A percentile compares a stretch with the other conserved stretches of the same genome.
These are phyloP conservation scores for Nematopogon swammerdamellus DNA, from an alignment of 2,888 invertebrate genomes.

Conservation along the genomic window DNA sequence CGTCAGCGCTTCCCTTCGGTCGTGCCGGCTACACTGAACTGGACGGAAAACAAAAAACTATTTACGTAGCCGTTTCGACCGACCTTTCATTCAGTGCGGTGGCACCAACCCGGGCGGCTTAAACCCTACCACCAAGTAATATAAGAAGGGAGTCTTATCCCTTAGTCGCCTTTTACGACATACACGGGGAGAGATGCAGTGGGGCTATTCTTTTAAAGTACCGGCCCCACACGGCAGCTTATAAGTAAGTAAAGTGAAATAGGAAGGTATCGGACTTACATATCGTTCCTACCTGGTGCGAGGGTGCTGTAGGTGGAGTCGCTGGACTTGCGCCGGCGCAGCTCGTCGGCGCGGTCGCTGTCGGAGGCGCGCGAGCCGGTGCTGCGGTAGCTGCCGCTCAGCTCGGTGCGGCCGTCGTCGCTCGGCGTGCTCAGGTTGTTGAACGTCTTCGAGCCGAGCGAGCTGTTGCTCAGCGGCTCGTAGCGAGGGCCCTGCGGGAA, in stretches of 20 bases:
- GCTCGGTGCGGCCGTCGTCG: constrained; percentile 22
- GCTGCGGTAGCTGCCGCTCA: constrained; percentile 30
- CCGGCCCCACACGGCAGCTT: no score
- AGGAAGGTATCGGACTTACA: constrained; percentile 55
- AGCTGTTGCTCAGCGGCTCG: constrained; percentile 47
- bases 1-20: no score
- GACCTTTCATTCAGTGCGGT: no score
- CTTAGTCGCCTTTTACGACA: no score
- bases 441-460: constrained; percentile 33
- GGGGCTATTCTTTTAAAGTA: no score
- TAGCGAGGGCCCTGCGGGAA: constrained; percentile 50
- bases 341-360: constrained; percentile 22
- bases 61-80: no score
- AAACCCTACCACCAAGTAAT: no score
- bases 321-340: constrained; percentile 7
- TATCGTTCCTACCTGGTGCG: constrained; percentile 53
- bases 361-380: constrained; percentile 37
- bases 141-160: no score
- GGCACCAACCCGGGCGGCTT: no score
- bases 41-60: no score
- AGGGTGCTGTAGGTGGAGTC: constrained; percentile 8
- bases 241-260: constrained; percentile 28
- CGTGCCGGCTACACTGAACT: no score
- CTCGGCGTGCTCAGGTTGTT: constrained; percentile 33
- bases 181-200: no score